These are phyloP conservation scores for Mionectes olivaceus DNA, from an alignment of 2,797 vertebrate species.

Conservation along the genomic window DNA sequence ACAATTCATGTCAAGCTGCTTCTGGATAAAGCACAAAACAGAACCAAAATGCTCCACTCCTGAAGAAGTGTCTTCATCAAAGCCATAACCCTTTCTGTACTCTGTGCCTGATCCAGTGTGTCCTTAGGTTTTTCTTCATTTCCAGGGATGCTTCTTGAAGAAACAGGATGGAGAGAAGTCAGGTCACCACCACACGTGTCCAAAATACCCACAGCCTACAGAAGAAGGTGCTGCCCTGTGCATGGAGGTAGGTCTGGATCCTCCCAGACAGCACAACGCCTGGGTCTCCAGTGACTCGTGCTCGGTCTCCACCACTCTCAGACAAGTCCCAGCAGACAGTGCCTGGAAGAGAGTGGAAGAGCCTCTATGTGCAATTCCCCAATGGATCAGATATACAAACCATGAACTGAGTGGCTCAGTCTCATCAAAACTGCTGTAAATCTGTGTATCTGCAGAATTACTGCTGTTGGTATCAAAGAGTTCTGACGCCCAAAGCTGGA, in stretches of 20 bases:
- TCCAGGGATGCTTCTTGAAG: not conserved
- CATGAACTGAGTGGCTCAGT: not conserved
- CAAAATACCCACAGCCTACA: not conserved
- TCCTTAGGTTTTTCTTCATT: not conserved
- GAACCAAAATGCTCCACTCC: not conserved
- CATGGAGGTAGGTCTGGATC: not conserved
- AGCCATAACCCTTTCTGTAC: not conserved
- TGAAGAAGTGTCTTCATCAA: not conserved
- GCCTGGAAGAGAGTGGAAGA: not conserved
- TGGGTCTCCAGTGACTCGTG: not conserved
- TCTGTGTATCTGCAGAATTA: not conserved
- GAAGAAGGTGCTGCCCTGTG: not conserved
- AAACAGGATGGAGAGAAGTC: not conserved
- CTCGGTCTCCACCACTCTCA: not conserved
- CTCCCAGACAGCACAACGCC: not conserved
- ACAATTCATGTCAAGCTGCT: not conserved
- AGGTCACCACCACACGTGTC: not conserved
- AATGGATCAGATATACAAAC: rapidly evolving
- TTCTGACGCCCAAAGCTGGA: not conserved
- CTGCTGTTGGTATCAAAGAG: not conserved
- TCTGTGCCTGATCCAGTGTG: rapidly evolving
- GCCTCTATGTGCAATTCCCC: not conserved
- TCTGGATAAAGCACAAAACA: not conserved
- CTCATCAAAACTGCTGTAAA: not conserved
- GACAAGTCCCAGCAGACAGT: not conserved